Percentiles rank a stretch among this genome's conserved stretches.
These are phyloP conservation scores for Acipenser transmontanus DNA, from an alignment of 2,797 vertebrate genomes.

Conservation along the genomic window DNA sequence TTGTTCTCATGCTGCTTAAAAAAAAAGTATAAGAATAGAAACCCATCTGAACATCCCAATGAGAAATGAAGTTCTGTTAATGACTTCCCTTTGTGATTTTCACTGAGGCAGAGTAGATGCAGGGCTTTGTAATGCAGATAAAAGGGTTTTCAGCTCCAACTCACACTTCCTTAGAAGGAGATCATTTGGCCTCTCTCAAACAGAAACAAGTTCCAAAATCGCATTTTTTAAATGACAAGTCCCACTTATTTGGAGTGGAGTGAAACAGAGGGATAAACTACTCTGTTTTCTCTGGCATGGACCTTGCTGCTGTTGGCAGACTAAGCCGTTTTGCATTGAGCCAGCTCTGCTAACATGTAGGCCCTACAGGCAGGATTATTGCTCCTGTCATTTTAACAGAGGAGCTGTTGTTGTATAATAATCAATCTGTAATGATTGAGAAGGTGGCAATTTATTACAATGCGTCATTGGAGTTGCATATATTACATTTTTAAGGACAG, in stretches of 20 bases:
- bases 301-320: slow-evolving; percentile 7
- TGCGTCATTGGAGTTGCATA: background rate
- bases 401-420: background rate
- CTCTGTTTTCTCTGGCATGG: background rate
- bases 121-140: background rate
- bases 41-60: too few relatives aligned
- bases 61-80: too few relatives aligned
- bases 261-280: slow-evolving; percentile 3
- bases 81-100: too few relatives aligned
- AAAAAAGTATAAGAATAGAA: too few relatives aligned
- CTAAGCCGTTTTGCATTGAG: background rate
- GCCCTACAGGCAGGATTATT: background rate
- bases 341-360: background rate
- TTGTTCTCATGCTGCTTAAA: too few relatives aligned
- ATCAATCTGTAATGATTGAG: background rate
- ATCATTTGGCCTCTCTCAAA: slow-evolving; percentile 45
- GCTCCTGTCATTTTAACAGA: background rate
- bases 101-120: too few relatives aligned
- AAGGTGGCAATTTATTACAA: background rate
- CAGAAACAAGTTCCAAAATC: slow-evolving; percentile 3
- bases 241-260: background rate
- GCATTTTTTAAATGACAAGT: slow-evolving; percentile 10
- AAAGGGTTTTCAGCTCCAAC: slow-evolving; percentile 28
- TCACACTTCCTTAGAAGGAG: slow-evolving; percentile 62
- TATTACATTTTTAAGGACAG: background rate